Evolutionary conservation across 1,140 invertebrate genomes (phyloP), one percentile per base, ranked within the genome.

Genomic region (Elymnias hypermnestra): DNA sequence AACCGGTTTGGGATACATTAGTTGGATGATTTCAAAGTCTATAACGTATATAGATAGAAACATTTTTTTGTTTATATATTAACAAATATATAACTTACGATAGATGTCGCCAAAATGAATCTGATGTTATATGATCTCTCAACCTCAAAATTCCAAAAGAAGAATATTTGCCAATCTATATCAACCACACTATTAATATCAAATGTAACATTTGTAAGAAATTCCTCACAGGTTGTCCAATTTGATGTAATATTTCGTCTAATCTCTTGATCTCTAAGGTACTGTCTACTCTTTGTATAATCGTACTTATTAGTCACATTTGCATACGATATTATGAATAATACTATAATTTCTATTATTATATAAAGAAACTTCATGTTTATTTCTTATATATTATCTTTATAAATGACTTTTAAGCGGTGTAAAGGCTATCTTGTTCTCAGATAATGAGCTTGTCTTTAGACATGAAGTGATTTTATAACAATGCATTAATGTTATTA

Each of bases 131-230:
- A 71, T 0, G 53, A 42, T 0, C 48, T 38, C 18, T 69, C 63
- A 4, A 42, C 40, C 0, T 46, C 15, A 2, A 15, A 42, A 36
- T 51, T 61, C 65, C 68, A 79, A 7, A 64, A 70, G 26, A 66
- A 76, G 28, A 76, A 79, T 35, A 69, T 72, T 29, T 59, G 65
- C 75, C 74, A 78, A 25, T 78, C 72, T 0, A 70, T 37, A 38
- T 66, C 63, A 0, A 74, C 14, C 0, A 78, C 35, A 2, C 40
- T 49, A 1, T 26, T 26, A 1, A 47, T 9, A 23, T 75, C 61
- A 31, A 72, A 66, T 0, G 50, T 65, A 0, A 50, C 48, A 25
- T 67, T 64, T 0, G 21, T 31, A 2, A 78, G 28, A 28, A 75
- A 75, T 8, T 73, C 52, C 1, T 70, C 62, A 45, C 74, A 78